Evolutionary conservation across 2,797 vertebrate genomes (phyloP), one percentile per base, ranked within the genome.

Genomic region (Picus viridis): DNA sequence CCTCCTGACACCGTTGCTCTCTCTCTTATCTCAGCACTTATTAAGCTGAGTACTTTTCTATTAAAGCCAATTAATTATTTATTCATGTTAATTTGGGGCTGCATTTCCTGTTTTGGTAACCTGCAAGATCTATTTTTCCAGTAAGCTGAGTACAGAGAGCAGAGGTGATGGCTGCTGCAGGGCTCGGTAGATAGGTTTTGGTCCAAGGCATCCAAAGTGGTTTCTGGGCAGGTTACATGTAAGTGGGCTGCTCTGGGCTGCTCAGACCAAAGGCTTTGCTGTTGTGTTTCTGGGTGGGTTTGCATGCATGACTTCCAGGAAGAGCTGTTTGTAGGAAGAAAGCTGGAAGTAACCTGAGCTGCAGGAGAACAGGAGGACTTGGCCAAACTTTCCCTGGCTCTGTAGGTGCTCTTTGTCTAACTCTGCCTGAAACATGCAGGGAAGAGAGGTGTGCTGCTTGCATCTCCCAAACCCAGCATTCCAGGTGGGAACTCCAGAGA

Each of bases 241-340:
- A 76, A 78, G 85, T 18, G 58, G 69, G 80, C 71, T 90, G 57
- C 36, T 88, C 76, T 94, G 89, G 89, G 93, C 69, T 92, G 10
- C 74, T 86, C 49, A 53, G 88, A 89, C 93, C 67, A 95, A 94
- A 86, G 71, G 77, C 79, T 93, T 90, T 88, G 64, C 24, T 58
- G 56, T 43, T 81, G 36, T 51, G 32, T 74, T 68, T 80, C 62
- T 89, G 89, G 57, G 86, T 58, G 71, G 83, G 47, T 91, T 88
- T 91, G 39, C n/a, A 2, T 9, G 56, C 32, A 5, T 67, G 71
- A 36, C 47, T 90, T 84, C 36, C 47, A 71, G 30, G 41, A 56
- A 53, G 18, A 75, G 32, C 2, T 58, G 76, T 69, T 56, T 45
- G 32, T 17, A 41, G 90, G 51, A 39, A 51, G 54, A 62, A 76